phyloP scores from a whole-genome alignment of 2,888 invertebrate species.

The Odontocolon sp. region DNA sequence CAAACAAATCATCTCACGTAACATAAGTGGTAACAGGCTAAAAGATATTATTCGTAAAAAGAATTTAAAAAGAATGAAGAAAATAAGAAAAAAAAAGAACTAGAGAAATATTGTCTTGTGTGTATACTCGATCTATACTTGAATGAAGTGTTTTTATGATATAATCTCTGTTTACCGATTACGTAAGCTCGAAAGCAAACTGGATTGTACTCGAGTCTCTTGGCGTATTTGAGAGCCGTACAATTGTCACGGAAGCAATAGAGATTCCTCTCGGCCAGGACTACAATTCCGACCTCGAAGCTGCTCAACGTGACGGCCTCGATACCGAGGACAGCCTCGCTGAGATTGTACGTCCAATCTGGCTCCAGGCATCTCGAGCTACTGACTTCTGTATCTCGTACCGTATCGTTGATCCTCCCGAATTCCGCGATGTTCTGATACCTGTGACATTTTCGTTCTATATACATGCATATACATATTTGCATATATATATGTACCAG shows the following conservation, averaged over 20 bases:
- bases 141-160: neutral
- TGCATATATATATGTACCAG: neutral
- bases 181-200: conserved; percentile 88
- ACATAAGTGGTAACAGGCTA: neutral
- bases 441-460: conserved; percentile 64
- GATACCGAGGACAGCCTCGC: conserved; percentile 87
- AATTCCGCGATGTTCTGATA: conserved; percentile 80
- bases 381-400: conserved; percentile 58
- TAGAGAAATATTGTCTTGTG: conserved; percentile 8
- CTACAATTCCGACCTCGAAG: conserved; percentile 87
- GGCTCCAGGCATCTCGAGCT: conserved; percentile 83
- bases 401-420: conserved; percentile 66
- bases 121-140: neutral
- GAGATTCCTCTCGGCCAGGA: conserved; percentile 92
- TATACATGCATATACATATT: neutral
- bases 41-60: conserved; percentile 8
- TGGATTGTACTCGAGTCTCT: conserved; percentile 92
- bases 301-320: conserved; percentile 84
- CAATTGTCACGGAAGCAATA: conserved; percentile 92
- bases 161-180: conserved; percentile 81
- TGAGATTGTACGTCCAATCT: conserved; percentile 93
- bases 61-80: neutral
- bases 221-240: conserved; percentile 88
- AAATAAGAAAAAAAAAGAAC: too few species aligned
- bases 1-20: neutral